phyloP scores from a whole-genome alignment of 2,113 vertebrate genomes.

The Albula goreensis region DNA sequence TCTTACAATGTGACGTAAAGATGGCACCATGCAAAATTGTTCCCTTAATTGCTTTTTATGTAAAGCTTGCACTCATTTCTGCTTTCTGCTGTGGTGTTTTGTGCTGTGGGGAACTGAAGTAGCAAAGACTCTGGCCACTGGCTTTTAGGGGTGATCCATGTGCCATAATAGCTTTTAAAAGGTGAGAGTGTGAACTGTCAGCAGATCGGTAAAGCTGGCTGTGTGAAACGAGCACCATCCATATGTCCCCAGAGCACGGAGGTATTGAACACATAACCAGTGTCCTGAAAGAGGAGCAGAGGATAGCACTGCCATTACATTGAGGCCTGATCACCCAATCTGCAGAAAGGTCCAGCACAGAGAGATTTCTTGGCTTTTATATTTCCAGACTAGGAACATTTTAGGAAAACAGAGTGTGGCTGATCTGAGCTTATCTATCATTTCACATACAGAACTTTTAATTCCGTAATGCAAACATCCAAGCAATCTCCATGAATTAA shows the following conservation, averaged over 20 bases:
- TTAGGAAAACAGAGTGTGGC: too few species aligned
- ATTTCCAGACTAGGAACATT: too few species aligned
- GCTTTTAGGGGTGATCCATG: neutral
- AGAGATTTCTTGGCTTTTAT: too few species aligned
- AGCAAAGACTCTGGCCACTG: neutral
- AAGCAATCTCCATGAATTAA: too few species aligned
- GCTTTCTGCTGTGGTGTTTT: neutral
- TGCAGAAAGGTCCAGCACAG: too few species aligned
- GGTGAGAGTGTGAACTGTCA: neutral
- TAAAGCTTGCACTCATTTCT: neutral
- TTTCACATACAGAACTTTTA: too few species aligned
- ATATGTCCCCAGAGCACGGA: neutral
- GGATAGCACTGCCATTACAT: too few species aligned
- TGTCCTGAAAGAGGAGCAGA: neutral
- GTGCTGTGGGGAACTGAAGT: neutral
- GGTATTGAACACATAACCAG: neutral
- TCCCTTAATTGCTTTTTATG: neutral
- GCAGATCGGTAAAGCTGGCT: neutral
- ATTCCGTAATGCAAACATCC: too few species aligned
- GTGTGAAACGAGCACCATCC: neutral
- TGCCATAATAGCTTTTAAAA: conserved; percentile 11
- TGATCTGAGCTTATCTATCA: too few species aligned
- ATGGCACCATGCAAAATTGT: neutral
- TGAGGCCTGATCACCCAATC: too few species aligned
- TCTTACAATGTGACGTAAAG: neutral